Evolutionary conservation across 2,888 invertebrate species (phyloP), one percentile per base, ranked within the genome.

Genomic region (Cerceris ruficornis): DNA sequence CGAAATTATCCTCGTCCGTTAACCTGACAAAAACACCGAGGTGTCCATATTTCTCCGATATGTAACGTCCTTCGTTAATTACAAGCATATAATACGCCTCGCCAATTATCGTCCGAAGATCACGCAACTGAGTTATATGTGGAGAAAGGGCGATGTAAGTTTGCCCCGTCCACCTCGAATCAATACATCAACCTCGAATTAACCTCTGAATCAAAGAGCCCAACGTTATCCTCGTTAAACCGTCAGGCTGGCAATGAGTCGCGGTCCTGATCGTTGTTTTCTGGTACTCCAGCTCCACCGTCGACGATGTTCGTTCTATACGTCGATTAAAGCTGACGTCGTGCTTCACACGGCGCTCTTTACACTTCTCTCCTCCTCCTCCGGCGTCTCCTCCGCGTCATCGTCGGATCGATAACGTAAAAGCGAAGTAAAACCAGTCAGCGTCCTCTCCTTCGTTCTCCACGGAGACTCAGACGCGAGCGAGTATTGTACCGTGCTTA

Each of bases 301-400:
- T 50, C 9, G 14, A 41, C 17, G 6, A 46, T 28, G 46, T n/a
- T 46, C 43, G 41, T 52, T 54, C 17, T 50, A 55, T 49, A 15
- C 65, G 76, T 68, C 66, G 70, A 68, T 78, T 65, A 71, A 76
- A 76, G 76, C 71, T 68, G 78, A 76, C 70, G 70, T 57, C 46
- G 64, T 14, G 71, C 28, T 71, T 65, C 55, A 67, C 59, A 55
- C 64, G 28, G 69, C 49, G 39, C 49, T 54, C 60, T 28, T 65
- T 59, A 62, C 59, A 55, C 64, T 42, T 75, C 49, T 15, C 49
- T 54, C 60, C 9, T n/a, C 60, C 9, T n/a, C 43, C 62, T 43
- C 57, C 43, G 57, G 66, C 64, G 69, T 70, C 61, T 61, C 70
- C 75, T 66, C 57, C 50, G 49, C 15, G 28, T 28, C 28, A 28